Percentiles rank a stretch among this genome's conserved stretches.
These are phyloP conservation scores for Phalacrocorax pelagicus DNA, from an alignment of 2,113 vertebrate genomes.

Conservation along the genomic window DNA sequence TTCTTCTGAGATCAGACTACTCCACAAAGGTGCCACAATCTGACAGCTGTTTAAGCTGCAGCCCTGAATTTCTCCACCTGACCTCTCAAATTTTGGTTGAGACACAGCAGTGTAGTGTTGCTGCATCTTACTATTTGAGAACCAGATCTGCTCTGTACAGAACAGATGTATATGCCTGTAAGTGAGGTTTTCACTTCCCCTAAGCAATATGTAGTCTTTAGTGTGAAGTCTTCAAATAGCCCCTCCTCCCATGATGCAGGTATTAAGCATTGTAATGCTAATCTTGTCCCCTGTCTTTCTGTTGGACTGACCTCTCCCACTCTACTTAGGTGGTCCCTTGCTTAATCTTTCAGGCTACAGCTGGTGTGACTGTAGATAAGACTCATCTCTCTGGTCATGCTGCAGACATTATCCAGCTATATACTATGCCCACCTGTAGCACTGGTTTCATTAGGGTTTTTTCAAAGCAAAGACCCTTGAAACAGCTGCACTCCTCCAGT, in stretches of 20 bases:
- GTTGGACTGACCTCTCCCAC: neutral
- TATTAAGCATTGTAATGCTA: neutral
- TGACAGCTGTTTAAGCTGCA: neutral
- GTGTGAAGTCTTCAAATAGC: neutral
- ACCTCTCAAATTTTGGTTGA: neutral
- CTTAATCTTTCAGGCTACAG: neutral
- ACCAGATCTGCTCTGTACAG: neutral
- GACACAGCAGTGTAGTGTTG: neutral
- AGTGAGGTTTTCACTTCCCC: neutral
- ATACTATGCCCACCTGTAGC: neutral
- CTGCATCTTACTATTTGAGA: neutral
- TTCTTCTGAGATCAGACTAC: neutral
- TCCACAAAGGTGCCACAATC: neutral
- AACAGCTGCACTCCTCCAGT: neutral
- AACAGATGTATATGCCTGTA: neutral
- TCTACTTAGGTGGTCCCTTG: neutral
- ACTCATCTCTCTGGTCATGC: neutral
- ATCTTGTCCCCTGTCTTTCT: neutral
- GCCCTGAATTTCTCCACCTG: neutral
- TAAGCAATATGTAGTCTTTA: neutral
- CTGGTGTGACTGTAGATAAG: neutral
- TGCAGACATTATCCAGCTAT: neutral
- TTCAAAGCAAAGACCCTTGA: neutral
- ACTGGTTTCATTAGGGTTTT: neutral
- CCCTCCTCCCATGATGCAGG: neutral